A percentile compares a stretch with the other conserved stretches of the same genome.
Conservation (phyloP, 2,113 vertebrate genomes). For the Egretta garzetta region DNA sequence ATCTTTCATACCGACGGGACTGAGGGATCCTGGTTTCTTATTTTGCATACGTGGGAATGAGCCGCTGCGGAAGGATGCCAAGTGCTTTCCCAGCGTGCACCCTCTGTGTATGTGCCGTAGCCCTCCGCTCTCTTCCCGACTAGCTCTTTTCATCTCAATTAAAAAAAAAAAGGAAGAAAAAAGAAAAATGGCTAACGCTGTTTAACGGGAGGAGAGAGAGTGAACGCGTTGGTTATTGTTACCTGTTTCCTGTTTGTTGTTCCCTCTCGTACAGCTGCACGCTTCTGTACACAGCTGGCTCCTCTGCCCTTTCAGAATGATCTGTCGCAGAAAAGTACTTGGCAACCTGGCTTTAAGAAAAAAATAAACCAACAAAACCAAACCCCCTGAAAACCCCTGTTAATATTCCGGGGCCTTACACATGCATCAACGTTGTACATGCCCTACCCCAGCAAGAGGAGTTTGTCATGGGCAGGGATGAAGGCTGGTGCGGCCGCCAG, state of each 20-base stretch:
- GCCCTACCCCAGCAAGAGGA: background rate
- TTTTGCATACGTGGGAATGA: background rate
- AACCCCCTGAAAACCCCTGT: background rate
- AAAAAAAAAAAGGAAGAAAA: background rate
- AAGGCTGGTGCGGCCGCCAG: background rate
- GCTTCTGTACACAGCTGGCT: conserved; percentile 61
- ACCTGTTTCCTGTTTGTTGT: conserved; percentile 61
- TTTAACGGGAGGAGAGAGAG: background rate
- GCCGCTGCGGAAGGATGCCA: fast-evolving
- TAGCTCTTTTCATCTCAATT: background rate
- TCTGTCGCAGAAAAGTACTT: conserved; percentile 20
- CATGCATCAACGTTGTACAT: background rate
- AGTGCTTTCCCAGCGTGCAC: fast-evolving
- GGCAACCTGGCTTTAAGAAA: background rate
- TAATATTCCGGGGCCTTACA: background rate
- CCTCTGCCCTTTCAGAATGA: conserved; percentile 17
- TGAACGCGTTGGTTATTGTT: conserved; percentile 46
- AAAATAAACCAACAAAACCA: background rate
- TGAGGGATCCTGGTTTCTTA: background rate
- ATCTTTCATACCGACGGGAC: background rate
- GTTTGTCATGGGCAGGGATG: background rate
- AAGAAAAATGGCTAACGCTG: background rate
- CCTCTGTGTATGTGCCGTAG: background rate
- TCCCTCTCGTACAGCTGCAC: conserved; percentile 29
- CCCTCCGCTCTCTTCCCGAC: background rate